These are phyloP conservation scores for Agrypnus murinus DNA, from an alignment of 2,888 invertebrate genomes.

Conservation along the genomic window DNA sequence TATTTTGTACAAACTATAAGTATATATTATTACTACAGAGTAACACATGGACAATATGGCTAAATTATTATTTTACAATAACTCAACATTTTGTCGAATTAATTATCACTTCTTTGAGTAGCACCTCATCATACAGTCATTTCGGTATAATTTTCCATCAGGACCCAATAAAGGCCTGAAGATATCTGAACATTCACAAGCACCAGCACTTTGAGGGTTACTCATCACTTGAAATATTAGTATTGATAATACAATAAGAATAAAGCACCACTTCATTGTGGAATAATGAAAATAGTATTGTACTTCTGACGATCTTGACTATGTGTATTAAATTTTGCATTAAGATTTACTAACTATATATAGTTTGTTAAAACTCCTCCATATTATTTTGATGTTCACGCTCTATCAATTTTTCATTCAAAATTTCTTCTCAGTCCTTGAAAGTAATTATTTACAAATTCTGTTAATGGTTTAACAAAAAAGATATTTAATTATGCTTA, in stretches of 20 bases:
- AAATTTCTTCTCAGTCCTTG: too few species aligned
- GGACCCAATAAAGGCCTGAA: neutral
- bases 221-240: neutral
- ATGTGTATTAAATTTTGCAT: too few species aligned
- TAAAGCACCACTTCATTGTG: constrained; percentile 7
- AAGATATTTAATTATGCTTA: too few species aligned
- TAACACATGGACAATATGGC: neutral
- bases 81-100: neutral
- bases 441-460: too few species aligned
- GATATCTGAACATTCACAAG: neutral
- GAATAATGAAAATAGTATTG: neutral
- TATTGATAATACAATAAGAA: neutral
- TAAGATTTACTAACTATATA: too few species aligned
- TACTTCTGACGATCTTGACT: too few species aligned
- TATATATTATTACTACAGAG: neutral
- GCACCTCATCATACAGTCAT: constrained; percentile 4
- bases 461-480: too few species aligned
- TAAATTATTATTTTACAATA: too few species aligned
- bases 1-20: neutral
- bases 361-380: too few species aligned
- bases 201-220: too few species aligned
- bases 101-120: neutral
- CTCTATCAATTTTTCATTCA: too few species aligned
- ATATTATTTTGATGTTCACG: too few species aligned
- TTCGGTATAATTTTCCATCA: neutral